Evolutionary conservation across 2,888 invertebrate genomes (phyloP).

Genomic region (Noctua janthina): DNA sequence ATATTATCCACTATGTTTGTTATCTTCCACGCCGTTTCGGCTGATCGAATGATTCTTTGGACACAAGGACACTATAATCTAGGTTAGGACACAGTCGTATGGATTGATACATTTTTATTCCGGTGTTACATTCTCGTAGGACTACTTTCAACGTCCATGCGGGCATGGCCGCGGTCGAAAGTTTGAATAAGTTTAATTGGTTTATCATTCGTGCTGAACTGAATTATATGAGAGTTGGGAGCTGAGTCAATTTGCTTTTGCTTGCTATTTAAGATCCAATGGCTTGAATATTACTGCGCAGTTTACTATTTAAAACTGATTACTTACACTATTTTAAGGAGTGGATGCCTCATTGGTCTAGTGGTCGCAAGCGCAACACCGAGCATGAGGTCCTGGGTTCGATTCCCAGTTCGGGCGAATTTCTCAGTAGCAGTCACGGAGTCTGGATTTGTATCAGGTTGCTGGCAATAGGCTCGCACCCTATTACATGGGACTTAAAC

Average conservation of each 20-base stretch:
- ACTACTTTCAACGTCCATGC: neutral
- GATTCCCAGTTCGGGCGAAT: neutral
- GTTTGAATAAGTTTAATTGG: neutral
- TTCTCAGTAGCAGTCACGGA: neutral
- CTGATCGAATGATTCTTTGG: neutral
- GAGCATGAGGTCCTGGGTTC: neutral
- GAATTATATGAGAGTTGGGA: neutral
- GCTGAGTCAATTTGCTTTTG: slow-evolving; percentile 1
- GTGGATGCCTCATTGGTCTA: neutral
- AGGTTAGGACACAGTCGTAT: neutral
- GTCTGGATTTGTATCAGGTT: neutral
- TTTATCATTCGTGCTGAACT: neutral
- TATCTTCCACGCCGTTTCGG: neutral
- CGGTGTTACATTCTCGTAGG: neutral
- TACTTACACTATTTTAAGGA: neutral
- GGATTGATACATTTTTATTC: neutral
- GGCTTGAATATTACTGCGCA: neutral
- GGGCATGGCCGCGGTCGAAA: neutral
- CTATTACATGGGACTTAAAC: neutral
- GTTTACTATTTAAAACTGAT: neutral
- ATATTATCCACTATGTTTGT: neutral
- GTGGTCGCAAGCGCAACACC: neutral
- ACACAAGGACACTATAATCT: neutral
- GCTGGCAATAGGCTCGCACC: neutral
- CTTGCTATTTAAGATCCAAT: neutral